Evolutionary conservation across 1,140 invertebrate genomes (phyloP), one percentile per base, ranked within the genome.

Genomic region (Apis mellifera): DNA sequence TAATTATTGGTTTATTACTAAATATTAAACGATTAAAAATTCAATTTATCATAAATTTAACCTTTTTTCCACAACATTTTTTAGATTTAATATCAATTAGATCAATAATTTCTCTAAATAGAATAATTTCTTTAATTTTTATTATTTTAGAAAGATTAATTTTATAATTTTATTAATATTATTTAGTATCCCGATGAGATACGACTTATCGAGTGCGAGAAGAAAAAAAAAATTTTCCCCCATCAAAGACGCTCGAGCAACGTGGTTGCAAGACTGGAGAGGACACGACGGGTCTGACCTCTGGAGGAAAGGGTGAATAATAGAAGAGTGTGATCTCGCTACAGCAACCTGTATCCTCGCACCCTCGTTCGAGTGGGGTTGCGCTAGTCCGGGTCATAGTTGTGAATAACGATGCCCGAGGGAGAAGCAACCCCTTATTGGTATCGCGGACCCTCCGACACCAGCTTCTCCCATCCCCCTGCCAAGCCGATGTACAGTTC

Each of bases 371-470:
- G 48, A 77, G 64, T 65, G 55, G 68, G n/a, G n/a, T n/a, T n/a
- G n/a, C 79, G 74, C 85, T 85, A 89, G 90, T 90, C 84, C 55
- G 84, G 79, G 85, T 26, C 26, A 89, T 92, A 88, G 86, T 91
- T 89, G 91, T 92, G 90, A 92, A 91, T 92, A 92, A 92, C 91
- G 91, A 92, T 89, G 85, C 92, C 84, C 89, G 70, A 83, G 92
- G 90, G 91, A 91, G 73, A 85, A 83, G 60, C 84, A 84, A 82
- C 75, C 89, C 89, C 89, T 86, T 83, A 79, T 82, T 59, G 78
- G 74, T 70, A 73, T 50, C 52, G 65, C 62, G 76, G 71, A 76
- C 66, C 84, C 78, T 76, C 57, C 81, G 55, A 62, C 65, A 55
- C 32, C 21, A 42, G 83, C 52, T 72, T 55, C 62, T 19, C 26